Percentiles rank a stretch among this genome's conserved stretches.
Conservation (phyloP, 2,797 vertebrate genomes). For the Phylloscopus collybita region DNA sequence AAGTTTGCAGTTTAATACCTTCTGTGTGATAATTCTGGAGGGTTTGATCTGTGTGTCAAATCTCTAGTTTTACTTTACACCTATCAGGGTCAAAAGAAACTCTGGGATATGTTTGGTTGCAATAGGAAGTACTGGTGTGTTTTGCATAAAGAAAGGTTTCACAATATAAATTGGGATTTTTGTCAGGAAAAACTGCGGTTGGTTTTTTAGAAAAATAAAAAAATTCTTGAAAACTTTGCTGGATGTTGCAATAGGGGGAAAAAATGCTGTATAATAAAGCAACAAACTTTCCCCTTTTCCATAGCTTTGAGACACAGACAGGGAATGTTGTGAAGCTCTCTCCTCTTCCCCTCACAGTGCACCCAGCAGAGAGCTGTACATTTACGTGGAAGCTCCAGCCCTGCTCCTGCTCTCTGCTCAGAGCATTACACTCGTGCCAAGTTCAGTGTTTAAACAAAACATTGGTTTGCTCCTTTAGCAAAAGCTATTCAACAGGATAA, state of each 20-base stretch:
- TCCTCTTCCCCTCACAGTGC: neutral
- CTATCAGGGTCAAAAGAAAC: neutral
- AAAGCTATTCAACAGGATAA: neutral
- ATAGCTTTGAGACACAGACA: neutral
- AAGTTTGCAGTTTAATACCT: neutral
- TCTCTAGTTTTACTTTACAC: neutral
- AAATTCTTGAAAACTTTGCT: neutral
- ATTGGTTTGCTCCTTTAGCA: neutral
- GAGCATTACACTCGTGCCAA: neutral
- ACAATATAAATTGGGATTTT: neutral
- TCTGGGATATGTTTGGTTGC: neutral
- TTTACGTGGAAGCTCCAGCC: neutral
- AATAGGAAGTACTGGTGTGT: neutral
- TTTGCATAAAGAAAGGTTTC: neutral
- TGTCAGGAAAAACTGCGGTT: neutral
- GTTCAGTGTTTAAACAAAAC: neutral
- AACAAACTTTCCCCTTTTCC: neutral
- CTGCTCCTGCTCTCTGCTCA: neutral
- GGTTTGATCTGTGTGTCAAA: neutral
- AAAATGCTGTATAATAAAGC: neutral
- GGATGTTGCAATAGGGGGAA: neutral
- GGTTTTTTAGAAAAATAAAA: neutral
- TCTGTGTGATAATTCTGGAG: neutral
- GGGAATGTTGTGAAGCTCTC: neutral
- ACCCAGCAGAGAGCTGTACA: fast-evolving